Evolutionary conservation across 2,888 invertebrate genomes (phyloP), one percentile per base, ranked within the genome.

Genomic region (Amblyjoppa fuscipennis): DNA sequence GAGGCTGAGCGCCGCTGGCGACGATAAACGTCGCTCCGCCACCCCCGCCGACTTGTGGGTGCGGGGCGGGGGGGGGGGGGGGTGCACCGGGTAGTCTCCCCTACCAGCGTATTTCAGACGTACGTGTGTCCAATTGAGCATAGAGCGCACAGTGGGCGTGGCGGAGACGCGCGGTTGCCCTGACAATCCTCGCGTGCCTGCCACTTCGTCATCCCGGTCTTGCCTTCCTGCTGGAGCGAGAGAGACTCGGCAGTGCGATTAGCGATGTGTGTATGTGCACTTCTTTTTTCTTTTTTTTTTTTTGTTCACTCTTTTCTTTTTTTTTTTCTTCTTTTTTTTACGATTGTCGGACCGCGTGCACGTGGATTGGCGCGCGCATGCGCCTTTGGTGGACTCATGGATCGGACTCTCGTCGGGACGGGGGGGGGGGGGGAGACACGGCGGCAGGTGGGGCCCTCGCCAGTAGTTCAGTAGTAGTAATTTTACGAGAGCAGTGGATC

Each of bases 131-230:
- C 56, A 53, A 80, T 64, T 53, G 53, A 61, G 56, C 45, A 25
- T 53, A 41, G 20, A 70, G 49, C 41, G 49, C 41, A 74, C 49
- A 56, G 74, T 68, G 85, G 82, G 85, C 81, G 85, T 82, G 85
- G 81, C 81, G 81, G 75, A 79, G 85, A 82, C 81, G 85, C 85
- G 75, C 76, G 85, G 82, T 85, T 82, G 81, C 82, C 75, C 85
- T 78, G 85, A 82, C 85, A 56, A 85, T 85, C 66, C 78, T 85
- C 85, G 85, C 81, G 79, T 82, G 85, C 59, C 76, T 49, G 45
- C 53, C 70, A 64, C 80, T 75, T 25, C 49, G 25, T 61, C 74
- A 76, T 79, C 66, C 71, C 71, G 45, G 49, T 68, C 34, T 82
- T 45, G 45, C 20, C 31, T 71, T 81, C 53, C 64, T 71, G 56